Evolutionary conservation across 2,797 vertebrate species (phyloP), one percentile per base, ranked within the genome.

Genomic region (Muscicapa striata): DNA sequence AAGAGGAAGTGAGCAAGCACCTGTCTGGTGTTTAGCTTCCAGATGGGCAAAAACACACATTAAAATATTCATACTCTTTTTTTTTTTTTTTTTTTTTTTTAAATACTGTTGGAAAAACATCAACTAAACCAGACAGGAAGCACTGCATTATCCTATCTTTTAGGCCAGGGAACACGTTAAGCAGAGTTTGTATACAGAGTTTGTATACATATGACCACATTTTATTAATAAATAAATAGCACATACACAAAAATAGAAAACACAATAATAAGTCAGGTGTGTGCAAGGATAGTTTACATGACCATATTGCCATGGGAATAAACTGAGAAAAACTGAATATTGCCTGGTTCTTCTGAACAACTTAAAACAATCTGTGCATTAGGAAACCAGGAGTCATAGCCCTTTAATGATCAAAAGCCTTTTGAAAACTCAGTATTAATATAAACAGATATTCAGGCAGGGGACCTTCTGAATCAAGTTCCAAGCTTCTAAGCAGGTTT

Each of bases 1-100:
- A 22, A 8, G 2, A 2, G 9, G 3, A 9, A 46, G 14, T 13
- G 8, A 72, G 27, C 1, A 1, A 55, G 9, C 23, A 43, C 32
- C 23, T n/a, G 11, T 40, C 21, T 21, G 17, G 15, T 20, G 29
- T 36, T 61, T 17, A 72, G 18, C 5, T 73, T 54, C 21, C 27
- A 13, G 3, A 8, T 34, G 8, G 15, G 18, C 49, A 75, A 45
- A 32, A 64, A 23, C 6, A 30, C 4, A 55, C 16, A 43, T 7
- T 4, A 51, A 91, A 82, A 48, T 29, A 49, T 26, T 46, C 5
- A 54, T 20, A 57, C 19, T n/a, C 20, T 22, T 51, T 51, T 45
- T 11, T 11, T 51, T 17, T 9, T 2, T 24, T 32, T 10, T 27
- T 2, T 66, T 20, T 26, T 32, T 18, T 18, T 30, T 29, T 1